These are phyloP conservation scores for Pygathrix nemaeus DNA, from an alignment of 2,113 vertebrate species.

Conservation along the genomic window DNA sequence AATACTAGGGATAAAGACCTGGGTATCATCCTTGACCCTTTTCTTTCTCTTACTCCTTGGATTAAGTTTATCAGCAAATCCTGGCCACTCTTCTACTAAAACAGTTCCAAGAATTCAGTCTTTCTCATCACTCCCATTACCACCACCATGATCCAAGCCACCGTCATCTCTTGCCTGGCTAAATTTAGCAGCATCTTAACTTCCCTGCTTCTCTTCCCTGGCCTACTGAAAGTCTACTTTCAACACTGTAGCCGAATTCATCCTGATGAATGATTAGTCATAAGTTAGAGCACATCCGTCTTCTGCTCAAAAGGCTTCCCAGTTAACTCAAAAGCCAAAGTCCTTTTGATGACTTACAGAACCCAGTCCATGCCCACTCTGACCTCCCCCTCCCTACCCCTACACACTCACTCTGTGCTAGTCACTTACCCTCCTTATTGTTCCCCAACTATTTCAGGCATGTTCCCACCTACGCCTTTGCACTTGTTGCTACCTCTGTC, in stretches of 20 bases:
- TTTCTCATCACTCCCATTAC: not conserved
- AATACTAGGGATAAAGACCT: too few species aligned
- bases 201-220: not conserved
- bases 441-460: not conserved
- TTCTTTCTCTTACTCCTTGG: not conserved
- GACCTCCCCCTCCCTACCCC: not conserved
- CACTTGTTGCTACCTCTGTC: not conserved
- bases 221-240: not conserved
- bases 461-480: not conserved
- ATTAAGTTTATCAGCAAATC: not conserved
- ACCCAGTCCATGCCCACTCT: not conserved
- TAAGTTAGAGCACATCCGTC: not conserved
- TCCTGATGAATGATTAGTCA: not conserved
- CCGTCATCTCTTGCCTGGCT: not conserved
- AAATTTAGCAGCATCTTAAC: not conserved
- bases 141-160: not conserved
- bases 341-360: not conserved
- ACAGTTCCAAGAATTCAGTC: not conserved
- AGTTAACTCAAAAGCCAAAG: not conserved
- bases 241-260: not conserved
- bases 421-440: not conserved
- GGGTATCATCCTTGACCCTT: not conserved
- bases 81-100: not conserved
- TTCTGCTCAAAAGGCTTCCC: not conserved
- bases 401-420: not conserved